Percentiles rank a stretch among this genome's conserved stretches.
These are phyloP conservation scores for Steinernema hermaphroditum DNA, from an alignment of 2,888 invertebrate genomes.

Conservation along the genomic window DNA sequence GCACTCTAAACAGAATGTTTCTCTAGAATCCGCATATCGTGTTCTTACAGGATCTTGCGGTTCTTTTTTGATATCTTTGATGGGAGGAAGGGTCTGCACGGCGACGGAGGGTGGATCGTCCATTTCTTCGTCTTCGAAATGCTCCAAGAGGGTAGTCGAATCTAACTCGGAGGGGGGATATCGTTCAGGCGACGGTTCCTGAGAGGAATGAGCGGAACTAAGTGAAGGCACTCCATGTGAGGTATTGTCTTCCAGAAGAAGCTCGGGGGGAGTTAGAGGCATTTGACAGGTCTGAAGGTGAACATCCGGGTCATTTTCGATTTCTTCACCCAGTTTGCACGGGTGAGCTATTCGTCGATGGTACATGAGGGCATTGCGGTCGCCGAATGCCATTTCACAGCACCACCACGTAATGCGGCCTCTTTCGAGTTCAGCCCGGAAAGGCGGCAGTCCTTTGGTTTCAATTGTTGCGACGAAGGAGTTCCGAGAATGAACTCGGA, in stretches of 20 bases:
- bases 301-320: background rate
- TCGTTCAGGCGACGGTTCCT: constrained; percentile 11
- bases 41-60: background rate
- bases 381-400: constrained; percentile 46
- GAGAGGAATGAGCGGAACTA: constrained; percentile 4
- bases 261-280: constrained; percentile 9
- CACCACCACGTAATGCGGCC: constrained; percentile 51
- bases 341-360: background rate
- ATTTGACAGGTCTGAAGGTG: constrained; percentile 9
- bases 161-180: constrained; percentile 1
- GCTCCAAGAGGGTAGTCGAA: constrained; percentile 4
- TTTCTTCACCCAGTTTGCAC: constrained; percentile 2
- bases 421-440: constrained; percentile 34
- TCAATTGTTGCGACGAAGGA: constrained; percentile 48
- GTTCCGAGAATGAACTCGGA: constrained; percentile 53
- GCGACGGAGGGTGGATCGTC: background rate
- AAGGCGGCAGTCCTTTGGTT: constrained; percentile 37
- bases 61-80: background rate
- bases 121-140: background rate
- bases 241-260: constrained; percentile 6
- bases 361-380: constrained; percentile 33
- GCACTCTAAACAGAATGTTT: background rate
- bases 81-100: background rate
- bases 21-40: background rate
- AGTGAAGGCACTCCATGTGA: constrained; percentile 20